phyloP scores from a whole-genome alignment of 2,113 vertebrate species.

The Variabilichromis moorii region DNA sequence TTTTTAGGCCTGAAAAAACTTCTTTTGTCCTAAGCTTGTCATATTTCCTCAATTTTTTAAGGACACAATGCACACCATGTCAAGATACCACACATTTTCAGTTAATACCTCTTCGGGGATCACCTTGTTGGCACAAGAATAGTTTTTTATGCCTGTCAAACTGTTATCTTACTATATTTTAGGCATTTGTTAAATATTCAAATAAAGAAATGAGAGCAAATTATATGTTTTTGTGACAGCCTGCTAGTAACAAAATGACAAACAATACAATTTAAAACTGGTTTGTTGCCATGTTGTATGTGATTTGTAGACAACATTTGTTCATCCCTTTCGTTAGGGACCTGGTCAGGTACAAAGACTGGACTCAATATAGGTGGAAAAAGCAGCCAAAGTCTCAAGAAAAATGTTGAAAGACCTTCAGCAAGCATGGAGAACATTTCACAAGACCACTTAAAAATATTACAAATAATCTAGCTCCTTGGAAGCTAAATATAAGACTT shows the following conservation, averaged over 20 bases:
- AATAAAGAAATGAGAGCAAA: background rate
- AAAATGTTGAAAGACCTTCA: background rate
- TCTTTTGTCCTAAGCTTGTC: background rate
- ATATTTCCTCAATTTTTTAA: background rate
- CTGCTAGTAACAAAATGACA: background rate
- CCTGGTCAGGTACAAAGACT: background rate
- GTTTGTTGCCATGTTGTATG: background rate
- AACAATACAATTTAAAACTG: background rate
- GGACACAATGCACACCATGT: background rate
- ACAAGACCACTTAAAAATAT: background rate
- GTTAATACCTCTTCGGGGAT: background rate
- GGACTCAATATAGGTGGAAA: background rate
- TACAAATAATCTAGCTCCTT: background rate
- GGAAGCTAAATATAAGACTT: background rate
- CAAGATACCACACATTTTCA: background rate
- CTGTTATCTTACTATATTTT: background rate
- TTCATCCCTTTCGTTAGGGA: background rate
- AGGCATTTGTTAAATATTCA: background rate
- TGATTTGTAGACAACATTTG: background rate
- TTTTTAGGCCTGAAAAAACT: background rate
- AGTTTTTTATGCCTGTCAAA: background rate
- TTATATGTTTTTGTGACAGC: background rate
- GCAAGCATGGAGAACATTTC: background rate
- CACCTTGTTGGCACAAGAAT: background rate
- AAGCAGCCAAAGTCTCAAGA: background rate